Evolutionary conservation across 2,113 vertebrate genomes (phyloP), one percentile per base, ranked within the genome.

Genomic region (Chaenogobius annularis): DNA sequence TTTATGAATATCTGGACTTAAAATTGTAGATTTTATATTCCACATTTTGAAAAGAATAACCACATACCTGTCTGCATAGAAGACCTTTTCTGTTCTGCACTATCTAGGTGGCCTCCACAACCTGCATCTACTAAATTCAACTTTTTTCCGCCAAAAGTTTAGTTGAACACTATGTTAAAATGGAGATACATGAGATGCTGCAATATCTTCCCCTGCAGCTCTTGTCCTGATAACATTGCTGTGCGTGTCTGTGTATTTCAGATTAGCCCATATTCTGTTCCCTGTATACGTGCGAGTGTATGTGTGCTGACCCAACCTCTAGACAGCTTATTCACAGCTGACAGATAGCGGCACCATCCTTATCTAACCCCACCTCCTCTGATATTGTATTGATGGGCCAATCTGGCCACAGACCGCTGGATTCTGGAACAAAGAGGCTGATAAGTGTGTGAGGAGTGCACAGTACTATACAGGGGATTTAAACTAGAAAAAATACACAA

Each of bases 311-410:
- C 77, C 83, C 22, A 68, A 87, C 85, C 85, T 88, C 78, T 73
- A 82, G 89, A 88, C 86, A 88, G 84, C 86, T 90, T 89, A 90
- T 90, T 90, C 85, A 81, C 87, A 76, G 78, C 75, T 80, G 83
- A 91, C 85, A 80, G 87, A 88, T 85, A 85, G 85, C 83, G 87
- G 85, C 77, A 83, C 77, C 88, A 87, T 69, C 80, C 84, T 89
- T 90, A 91, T 90, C 88, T 77, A 22, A 63, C 74, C 52, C 26
- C 77, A 79, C 79, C 78, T 88, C 77, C 82, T 88, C 85, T 81
- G 90, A 91, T 90, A 88, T 76, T 90, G 88, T 89, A 89, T 89
- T 91, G 90, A 91, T 90, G 88, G 83, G 80, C 82, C 80, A 89
- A 89, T 91, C 85, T 79, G 10, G 79, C 77, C 82, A 81, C 73